Percentiles rank a stretch among this genome's conserved stretches.
phyloP scores from a whole-genome alignment of 1,140 invertebrate genomes.

The Aphelinus atriplicis region DNA sequence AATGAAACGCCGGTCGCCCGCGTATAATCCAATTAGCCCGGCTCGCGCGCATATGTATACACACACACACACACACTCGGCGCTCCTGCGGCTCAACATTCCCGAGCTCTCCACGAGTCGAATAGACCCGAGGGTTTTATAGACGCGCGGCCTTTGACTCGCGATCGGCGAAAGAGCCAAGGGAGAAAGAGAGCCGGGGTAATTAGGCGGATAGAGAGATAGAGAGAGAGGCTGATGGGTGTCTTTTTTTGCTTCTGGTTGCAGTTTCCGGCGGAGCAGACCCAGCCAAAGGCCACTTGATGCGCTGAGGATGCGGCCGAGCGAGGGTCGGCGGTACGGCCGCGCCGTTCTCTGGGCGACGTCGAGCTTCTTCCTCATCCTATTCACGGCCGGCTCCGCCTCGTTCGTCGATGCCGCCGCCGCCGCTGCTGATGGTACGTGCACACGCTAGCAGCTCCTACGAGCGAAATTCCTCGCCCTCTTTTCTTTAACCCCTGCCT shows the following conservation, averaged over 20 bases:
- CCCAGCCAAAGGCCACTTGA: constrained; percentile 51
- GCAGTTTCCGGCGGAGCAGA: constrained; percentile 37
- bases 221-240: background rate
- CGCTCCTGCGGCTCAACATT: too few species aligned
- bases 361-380: constrained; percentile 46
- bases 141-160: too few species aligned
- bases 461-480: too few species aligned
- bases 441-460: background rate
- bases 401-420: constrained; percentile 44
- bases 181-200: constrained; percentile 25
- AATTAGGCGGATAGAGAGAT: constrained; percentile 20
- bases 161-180: background rate
- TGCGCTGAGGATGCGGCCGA: constrained; percentile 58
- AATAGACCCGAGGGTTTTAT: too few species aligned
- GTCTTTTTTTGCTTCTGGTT: constrained; percentile 26
- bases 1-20: too few species aligned
- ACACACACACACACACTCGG: background rate
- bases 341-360: constrained; percentile 55
- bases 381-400: constrained; percentile 39
- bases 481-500: too few species aligned
- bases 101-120: too few species aligned
- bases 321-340: constrained; percentile 50
- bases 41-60: background rate
- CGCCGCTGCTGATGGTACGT: background rate
- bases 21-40: too few species aligned